phyloP scores from a whole-genome alignment of 2,888 invertebrate species.

The Scaptodrosophila latifasciaeformis region DNA sequence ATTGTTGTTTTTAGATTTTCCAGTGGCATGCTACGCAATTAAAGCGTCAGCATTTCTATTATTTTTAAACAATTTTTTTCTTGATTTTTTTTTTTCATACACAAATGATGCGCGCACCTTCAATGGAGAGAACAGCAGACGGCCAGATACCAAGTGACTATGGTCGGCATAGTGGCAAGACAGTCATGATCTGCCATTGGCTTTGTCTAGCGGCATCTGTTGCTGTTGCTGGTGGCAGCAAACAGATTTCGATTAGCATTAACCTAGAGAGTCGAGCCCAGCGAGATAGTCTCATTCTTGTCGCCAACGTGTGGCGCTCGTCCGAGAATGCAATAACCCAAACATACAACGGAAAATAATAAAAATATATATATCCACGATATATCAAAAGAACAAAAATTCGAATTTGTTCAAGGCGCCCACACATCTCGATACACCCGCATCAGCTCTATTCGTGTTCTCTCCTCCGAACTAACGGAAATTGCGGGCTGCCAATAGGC shows the following conservation, averaged over 20 bases:
- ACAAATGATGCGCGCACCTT: conserved; percentile 41
- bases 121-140: conserved; percentile 47
- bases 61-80: conserved; percentile 3
- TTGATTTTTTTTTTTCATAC: conserved; percentile 4
- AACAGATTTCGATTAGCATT: background rate
- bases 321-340: conserved; percentile 43
- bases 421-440: conserved; percentile 39
- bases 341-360: conserved; percentile 29
- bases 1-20: conserved; percentile 4
- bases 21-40: background rate
- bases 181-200: conserved; percentile 56
- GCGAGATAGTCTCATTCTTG: conserved; percentile 13
- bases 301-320: conserved; percentile 24
- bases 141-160: background rate
- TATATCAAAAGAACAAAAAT: conserved; percentile 27
- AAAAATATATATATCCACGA: background rate
- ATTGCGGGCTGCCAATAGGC: conserved; percentile 46
- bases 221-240: background rate
- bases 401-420: conserved; percentile 47
- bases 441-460: no score
- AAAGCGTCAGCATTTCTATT: background rate
- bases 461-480: conserved; percentile 42
- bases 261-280: background rate
- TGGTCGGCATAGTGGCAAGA: background rate
- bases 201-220: conserved; percentile 35